Base-by-base conservation (phyloP, 2,113 vertebrate species). In the Micromys minutus region DNA sequence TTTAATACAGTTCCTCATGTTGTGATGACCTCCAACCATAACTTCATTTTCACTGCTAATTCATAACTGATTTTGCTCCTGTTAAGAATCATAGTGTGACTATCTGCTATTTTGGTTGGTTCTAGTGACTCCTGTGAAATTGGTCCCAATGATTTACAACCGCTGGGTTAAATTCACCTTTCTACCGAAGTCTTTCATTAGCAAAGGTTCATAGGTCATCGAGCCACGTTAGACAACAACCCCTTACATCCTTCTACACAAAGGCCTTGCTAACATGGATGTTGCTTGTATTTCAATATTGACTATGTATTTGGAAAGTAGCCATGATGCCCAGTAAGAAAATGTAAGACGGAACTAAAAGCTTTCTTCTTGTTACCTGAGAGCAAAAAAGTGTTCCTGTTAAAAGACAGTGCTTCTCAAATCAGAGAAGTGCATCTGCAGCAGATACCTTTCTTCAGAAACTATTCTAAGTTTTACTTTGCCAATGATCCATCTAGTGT, bases 211-310 rank as follows among this genome's bases (percentile, higher is more conserved):
- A 85, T 63, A 24, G 75, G 65, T 72, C n/a, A 42, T 50, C 84
- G 87, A 93, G 93, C 31, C 84, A 72, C 50, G 76, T 85, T 95
- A 85, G 61, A 87, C 9, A 47, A 31, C 24, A 13, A n/a, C 76
- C 22, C 72, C 45, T 93, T 69, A 63, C 3, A 75, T 71, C 21
- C 12, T 89, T 94, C 15, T 85, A 67, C 45, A 31, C 16, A 90
- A 95, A 94, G 57, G 31, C 34, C 45, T 88, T 83, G 31, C 55
- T 75, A 75, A 89, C 93, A 67, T 91, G 52, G 87, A 91, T 86
- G 15, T 61, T 87, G 55, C n/a, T 89, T 96, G 50, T 16, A 52
- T 93, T 92, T 95, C 93, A 87, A 74, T 92, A 34, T 59, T 55
- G 36, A 85, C 55, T 87, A 74, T 93, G 61, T 31, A 92, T 26